Conservation (phyloP, 35 echinoderm and acorn worm genomes). For the Apostichopus japonicus region DNA sequence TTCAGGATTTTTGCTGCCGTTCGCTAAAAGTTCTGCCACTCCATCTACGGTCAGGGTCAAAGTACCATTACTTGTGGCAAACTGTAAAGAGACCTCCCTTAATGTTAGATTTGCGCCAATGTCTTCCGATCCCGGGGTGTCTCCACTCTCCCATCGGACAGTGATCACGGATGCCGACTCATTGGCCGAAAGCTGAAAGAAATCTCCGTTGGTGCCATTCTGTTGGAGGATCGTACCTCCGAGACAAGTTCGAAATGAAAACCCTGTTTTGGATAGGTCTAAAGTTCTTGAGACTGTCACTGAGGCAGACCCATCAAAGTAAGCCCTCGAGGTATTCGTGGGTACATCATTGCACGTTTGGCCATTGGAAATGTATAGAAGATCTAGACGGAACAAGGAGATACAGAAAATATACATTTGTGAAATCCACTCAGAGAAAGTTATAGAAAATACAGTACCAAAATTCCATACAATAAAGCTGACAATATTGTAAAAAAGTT, state of each 20-base stretch:
- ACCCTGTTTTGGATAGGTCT: slow-evolving; percentile 20
- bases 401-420: background rate
- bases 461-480: background rate
- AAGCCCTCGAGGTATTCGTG: slow-evolving; percentile 24
- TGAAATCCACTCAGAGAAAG: no score
- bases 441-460: background rate
- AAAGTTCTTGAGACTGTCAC: slow-evolving; percentile 57
- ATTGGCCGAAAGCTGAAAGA: slow-evolving; percentile 44
- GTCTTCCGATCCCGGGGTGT: background rate
- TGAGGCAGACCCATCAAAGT: slow-evolving; percentile 63
- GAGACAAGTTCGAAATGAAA: slow-evolving; percentile 78
- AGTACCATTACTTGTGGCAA: slow-evolving; percentile 3
- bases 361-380: background rate
- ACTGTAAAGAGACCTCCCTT: slow-evolving; percentile 45
- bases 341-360: background rate
- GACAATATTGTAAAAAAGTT: no score
- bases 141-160: slow-evolving; percentile 51
- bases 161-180: background rate
- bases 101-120: slow-evolving; percentile 22
- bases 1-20: slow-evolving; percentile 19
- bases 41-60: slow-evolving; percentile 34
- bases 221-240: slow-evolving; percentile 66
- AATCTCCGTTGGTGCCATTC: slow-evolving; percentile 57
- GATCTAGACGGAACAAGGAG: background rate
- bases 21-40: background rate